phyloP scores from a whole-genome alignment of 2,113 vertebrate species.

The Aphelocoma coerulescens region DNA sequence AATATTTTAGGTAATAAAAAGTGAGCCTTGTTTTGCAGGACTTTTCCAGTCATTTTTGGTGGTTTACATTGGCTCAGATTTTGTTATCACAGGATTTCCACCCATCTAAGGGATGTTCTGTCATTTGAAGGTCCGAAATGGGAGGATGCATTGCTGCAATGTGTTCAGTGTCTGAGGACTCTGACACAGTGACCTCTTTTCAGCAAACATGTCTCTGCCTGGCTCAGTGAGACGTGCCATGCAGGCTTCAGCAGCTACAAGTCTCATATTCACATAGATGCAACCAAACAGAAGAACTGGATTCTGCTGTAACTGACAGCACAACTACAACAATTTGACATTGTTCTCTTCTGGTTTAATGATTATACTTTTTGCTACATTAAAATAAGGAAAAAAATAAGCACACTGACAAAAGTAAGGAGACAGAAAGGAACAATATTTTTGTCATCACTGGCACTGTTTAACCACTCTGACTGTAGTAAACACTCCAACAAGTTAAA shows the following conservation, averaged over 20 bases:
- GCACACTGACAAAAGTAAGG: neutral
- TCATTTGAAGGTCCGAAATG: neutral
- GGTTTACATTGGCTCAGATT: neutral
- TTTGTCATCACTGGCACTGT: neutral
- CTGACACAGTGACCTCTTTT: neutral
- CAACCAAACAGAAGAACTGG: neutral
- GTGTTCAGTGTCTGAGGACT: neutral
- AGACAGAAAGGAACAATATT: neutral
- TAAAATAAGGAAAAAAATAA: neutral
- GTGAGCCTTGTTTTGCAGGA: neutral
- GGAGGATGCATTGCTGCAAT: neutral
- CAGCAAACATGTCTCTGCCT: neutral
- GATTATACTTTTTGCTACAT: neutral
- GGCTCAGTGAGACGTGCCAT: rapidly evolving
- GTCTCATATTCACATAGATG: neutral
- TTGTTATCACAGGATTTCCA: neutral
- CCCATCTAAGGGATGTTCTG: neutral
- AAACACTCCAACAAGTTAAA: neutral
- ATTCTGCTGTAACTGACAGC: neutral
- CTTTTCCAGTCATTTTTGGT: neutral
- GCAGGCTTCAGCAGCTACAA: neutral
- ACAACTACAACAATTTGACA: neutral
- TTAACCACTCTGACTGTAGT: neutral
- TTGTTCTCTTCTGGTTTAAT: neutral
- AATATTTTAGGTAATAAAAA: neutral